Conservation (phyloP, 2,888 invertebrate species). For the Rotaria sp. region DNA sequence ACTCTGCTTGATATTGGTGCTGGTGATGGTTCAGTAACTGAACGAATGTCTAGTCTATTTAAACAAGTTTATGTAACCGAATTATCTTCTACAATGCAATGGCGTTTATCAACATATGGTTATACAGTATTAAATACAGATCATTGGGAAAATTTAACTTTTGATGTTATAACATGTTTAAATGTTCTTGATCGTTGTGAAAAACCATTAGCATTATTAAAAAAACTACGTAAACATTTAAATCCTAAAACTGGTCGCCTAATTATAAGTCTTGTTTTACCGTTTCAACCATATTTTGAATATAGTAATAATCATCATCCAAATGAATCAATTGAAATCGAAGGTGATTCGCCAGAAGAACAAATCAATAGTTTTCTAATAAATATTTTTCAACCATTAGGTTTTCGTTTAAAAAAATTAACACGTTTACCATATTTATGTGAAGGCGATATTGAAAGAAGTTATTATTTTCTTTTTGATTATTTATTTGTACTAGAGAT, state of each 20-base stretch:
- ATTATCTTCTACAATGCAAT: constrained; percentile 79
- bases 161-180: constrained; percentile 76
- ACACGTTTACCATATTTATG: constrained; percentile 86
- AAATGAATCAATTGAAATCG: neutral
- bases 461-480: constrained; percentile 77
- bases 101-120: constrained; percentile 60
- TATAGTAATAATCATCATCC: constrained; percentile 44
- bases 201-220: constrained; percentile 70
- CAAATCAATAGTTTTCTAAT: constrained; percentile 69
- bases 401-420: constrained; percentile 74
- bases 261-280: constrained; percentile 81
- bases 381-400: constrained; percentile 63
- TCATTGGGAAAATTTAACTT: constrained; percentile 52
- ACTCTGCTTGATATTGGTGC: constrained; percentile 73
- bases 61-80: constrained; percentile 76
- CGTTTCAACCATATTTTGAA: constrained; percentile 89
- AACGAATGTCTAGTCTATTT: constrained; percentile 70
- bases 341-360: constrained; percentile 51
- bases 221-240: constrained; percentile 67
- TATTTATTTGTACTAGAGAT: constrained; percentile 66
- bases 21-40: constrained; percentile 87
- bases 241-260: constrained; percentile 66
- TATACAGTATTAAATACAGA: constrained; percentile 67
- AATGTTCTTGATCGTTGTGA: constrained; percentile 89
- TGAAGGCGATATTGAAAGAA: constrained; percentile 79